Evolutionary conservation across 2,113 vertebrate genomes (phyloP), one percentile per base, ranked within the genome.

Genomic region (Eurypyga helias): DNA sequence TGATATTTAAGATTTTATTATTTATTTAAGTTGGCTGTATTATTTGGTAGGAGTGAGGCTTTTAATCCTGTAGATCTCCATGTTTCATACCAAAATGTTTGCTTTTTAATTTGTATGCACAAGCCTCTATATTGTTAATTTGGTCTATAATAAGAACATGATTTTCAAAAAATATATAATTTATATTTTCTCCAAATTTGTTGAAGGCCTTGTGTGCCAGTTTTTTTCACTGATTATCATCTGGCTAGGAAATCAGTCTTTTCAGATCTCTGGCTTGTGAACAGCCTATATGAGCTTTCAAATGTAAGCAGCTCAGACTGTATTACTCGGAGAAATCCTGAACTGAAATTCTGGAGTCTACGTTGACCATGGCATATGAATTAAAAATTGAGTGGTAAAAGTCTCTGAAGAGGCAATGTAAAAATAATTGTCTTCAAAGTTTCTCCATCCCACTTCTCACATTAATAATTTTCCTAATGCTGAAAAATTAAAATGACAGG

Each of bases 361-460:
- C 2, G 4, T 6, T 94, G 75, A 64, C 52, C 6, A 4, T 57
- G 21, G 60, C 38, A 31, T 38, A 23, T 18, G 14, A 89, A 46
- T 82, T 57, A 58, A 87, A 69, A 73, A 45, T 31, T 46, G 52
- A 85, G 55, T 76, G 23, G 69, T 70, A 60, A 57, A 87, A 82
- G 16, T 55, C 41, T 86, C 72, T 69, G 49, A 92, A 93, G 69
- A 76, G 17, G 52, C 41, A 61, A 13, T 57, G 31, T 87, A 79
- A 91, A 87, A 85, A 80, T 83, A 61, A 79, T 76, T 91, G 71
- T 89, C 45, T 83, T 96, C 52, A 51, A 51, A 83, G 43, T 71
- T 86, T 83, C 41, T 73, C 38, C 12, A n/a, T 70, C 36, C 12
- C 17, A 48, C 26, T 93, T 93, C 33, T 90, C 55, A 81, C 13